Percentiles rank a stretch among this genome's conserved stretches.
phyloP scores from a whole-genome alignment of 2,113 vertebrate genomes.

The Galemys pyrenaicus region DNA sequence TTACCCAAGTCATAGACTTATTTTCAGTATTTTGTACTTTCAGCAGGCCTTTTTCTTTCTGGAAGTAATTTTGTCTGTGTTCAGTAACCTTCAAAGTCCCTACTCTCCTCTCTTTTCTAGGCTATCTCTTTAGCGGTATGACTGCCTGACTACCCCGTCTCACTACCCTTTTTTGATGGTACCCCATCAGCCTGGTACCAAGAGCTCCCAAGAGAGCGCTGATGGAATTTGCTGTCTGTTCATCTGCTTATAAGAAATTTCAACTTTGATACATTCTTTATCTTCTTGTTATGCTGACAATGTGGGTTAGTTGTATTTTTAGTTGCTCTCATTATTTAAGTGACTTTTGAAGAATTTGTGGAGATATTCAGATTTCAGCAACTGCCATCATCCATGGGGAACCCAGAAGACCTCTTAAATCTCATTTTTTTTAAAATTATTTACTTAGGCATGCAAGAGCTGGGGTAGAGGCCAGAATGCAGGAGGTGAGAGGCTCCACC shows the following conservation, averaged over 20 bases:
- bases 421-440: no score
- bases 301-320: neutral
- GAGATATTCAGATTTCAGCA: neutral
- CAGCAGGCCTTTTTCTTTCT: neutral
- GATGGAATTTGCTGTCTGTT: neutral
- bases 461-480: no score
- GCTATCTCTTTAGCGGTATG: neutral
- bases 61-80: neutral
- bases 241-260: neutral
- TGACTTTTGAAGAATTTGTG: neutral
- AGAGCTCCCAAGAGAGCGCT: neutral
- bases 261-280: neutral
- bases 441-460: no score
- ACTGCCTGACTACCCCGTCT: neutral
- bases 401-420: neutral
- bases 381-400: neutral
- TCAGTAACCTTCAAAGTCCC: neutral
- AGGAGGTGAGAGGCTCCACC: no score
- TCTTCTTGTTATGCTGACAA: neutral
- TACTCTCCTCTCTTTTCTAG: neutral
- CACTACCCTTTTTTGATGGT: neutral
- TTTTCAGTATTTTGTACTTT: neutral
- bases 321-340: neutral
- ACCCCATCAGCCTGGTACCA: neutral
- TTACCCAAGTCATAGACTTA: neutral